Base-by-base conservation (phyloP, 2,797 vertebrate genomes). In the Arnoldichthys spilopterus region DNA sequence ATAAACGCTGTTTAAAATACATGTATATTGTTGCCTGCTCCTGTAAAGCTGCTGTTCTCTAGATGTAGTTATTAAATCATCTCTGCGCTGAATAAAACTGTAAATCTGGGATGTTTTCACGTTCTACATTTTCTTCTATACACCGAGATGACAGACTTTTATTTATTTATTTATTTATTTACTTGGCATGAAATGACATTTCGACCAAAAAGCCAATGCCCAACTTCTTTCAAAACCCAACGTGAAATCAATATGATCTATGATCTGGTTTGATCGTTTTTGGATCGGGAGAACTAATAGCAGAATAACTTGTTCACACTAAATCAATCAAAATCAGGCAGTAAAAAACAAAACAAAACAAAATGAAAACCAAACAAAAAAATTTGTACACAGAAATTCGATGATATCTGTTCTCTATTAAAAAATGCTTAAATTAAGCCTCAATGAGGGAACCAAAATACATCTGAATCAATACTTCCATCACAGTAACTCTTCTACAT, bases 331-430 rank as follows among this genome's bases (percentile, higher is more conserved):
- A 91, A 88, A 85, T 86, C 16, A 82, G 72, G 82, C 78, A 79
- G 80, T 78, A 74, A 87, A 86, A 80, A n/a, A n/a, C n/a, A n/a
- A 89, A 90, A 91, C 63, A 66, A 85, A 84, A 76, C 67, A 71
- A 64, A 82, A 82, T 59, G 74, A 85, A n/a, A 86, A 85, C 73
- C 79, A 85, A 86, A 86, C 77, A 81, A 86, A 80, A n/a, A n/a
- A 90, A 91, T 83, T 90, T 87, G 88, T 96, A 97, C 96, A 98
- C 96, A 97, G 96, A 98, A 97, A 98, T 97, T 97, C 95, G 88
- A 96, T 97, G 95, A 96, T 96, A 95, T 97, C 95, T 97, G 95
- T 97, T 97, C 96, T 97, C 95, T 96, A 95, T 95, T 94, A 62
- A 93, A n/a, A 93, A 93, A 94, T 89, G 89, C 89, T 94, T 92